Evolutionary conservation across 2,113 vertebrate species (phyloP).

Genomic region (Dendrocopos noguchii): DNA sequence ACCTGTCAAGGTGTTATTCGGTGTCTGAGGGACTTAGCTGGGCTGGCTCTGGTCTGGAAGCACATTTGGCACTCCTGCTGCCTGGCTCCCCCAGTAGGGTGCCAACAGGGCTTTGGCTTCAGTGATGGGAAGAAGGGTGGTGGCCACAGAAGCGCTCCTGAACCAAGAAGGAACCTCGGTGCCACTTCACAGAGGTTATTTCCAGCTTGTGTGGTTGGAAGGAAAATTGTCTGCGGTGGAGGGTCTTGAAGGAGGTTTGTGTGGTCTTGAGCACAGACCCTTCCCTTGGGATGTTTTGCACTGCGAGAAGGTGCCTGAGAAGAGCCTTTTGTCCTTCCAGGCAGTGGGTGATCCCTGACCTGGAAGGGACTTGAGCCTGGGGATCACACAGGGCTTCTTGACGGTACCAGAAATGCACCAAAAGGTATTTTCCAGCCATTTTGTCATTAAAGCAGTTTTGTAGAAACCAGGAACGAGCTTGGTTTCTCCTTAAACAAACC

Average conservation of each 20-base stretch:
- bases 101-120: not conserved
- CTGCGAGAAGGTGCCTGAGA: not conserved
- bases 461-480: not conserved
- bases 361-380: not conserved
- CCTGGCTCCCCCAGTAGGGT: not conserved
- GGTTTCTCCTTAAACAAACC: not conserved
- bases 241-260: not conserved
- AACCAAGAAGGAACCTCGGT: not conserved
- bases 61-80: not conserved
- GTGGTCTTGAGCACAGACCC: not conserved
- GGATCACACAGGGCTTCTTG: not conserved
- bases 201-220: not conserved
- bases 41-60: not conserved
- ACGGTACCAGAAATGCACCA: not conserved
- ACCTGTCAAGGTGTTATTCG: accelerated
- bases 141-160: not conserved
- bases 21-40: not conserved
- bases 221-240: not conserved
- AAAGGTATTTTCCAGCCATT: not conserved
- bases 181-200: not conserved
- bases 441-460: constrained; percentile 57
- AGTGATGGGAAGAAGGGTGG: not conserved
- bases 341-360: not conserved
- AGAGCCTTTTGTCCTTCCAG: not conserved
- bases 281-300: not conserved